Conservation (phyloP, 2,888 invertebrate species). For the Colletes collaris region DNA sequence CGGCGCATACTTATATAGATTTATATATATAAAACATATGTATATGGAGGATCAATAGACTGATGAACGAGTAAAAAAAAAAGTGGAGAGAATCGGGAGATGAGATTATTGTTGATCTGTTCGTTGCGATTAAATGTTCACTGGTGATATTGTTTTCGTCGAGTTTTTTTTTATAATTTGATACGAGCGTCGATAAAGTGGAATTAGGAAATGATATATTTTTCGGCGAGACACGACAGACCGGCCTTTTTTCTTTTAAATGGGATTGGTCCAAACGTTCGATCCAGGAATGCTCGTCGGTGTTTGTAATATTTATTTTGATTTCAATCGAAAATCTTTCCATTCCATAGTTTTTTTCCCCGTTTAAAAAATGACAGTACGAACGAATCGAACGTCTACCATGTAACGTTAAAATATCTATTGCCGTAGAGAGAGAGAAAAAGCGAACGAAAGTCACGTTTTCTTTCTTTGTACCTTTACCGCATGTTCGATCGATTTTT, state of each 20-base stretch:
- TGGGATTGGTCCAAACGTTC: not conserved
- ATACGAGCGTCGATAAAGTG: not conserved
- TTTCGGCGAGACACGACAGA: not conserved
- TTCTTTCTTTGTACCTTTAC: constrained; percentile 29
- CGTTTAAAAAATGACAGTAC: not conserved
- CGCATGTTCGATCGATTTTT: constrained; percentile 22
- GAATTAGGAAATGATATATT: not conserved
- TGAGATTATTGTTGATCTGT: constrained; percentile 45
- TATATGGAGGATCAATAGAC: constrained; percentile 42
- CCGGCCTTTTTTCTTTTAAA: not conserved
- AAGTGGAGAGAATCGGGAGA: constrained; percentile 20
- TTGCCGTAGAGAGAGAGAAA: not conserved
- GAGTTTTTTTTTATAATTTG: constrained; percentile 6
- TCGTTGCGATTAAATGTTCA: constrained; percentile 35
- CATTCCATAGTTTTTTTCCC: constrained; percentile 3
- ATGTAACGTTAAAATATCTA: no score
- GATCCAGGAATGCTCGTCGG: constrained; percentile 14
- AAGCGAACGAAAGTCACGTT: constrained; percentile 18
- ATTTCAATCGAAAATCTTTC: constrained; percentile 18
- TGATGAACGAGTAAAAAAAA: constrained; percentile 39
- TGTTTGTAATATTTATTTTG: constrained; percentile 8
- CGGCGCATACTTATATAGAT: constrained; percentile 25
- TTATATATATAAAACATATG: constrained; percentile 8
- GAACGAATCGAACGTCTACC: not conserved
- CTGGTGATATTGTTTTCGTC: constrained; percentile 19